Conservation (phyloP, 2,113 vertebrate species). For the Bombycilla garrulus region DNA sequence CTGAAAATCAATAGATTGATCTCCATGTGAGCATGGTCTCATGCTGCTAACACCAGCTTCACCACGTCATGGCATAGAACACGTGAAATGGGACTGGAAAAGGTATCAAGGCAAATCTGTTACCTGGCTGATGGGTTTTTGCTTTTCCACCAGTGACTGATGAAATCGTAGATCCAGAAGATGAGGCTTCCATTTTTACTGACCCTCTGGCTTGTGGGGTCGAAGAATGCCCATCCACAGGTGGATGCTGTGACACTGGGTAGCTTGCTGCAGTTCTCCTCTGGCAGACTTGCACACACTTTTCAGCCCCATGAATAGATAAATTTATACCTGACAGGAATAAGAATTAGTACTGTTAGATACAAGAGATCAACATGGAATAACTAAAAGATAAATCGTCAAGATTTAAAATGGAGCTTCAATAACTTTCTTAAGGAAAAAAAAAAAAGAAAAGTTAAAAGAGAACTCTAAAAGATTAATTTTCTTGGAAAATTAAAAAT, state of each 20-base stretch:
- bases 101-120: neutral
- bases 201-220: constrained; percentile 73
- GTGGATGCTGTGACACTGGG: constrained; percentile 67
- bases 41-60: neutral
- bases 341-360: constrained; percentile 58
- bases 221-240: constrained; percentile 76
- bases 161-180: constrained; percentile 75
- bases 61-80: neutral
- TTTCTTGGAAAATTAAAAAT: neutral
- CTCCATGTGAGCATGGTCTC: neutral
- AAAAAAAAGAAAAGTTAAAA: no score
- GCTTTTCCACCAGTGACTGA: constrained; percentile 73
- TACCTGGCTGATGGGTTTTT: constrained; percentile 80
- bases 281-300: constrained; percentile 75
- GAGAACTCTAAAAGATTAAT: neutral
- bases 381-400: neutral
- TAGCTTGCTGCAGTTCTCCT: constrained; percentile 79
- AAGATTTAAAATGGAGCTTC: neutral
- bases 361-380: neutral
- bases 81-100: neutral
- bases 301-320: constrained; percentile 94
- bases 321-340: constrained; percentile 85
- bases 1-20: neutral
- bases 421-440: neutral
- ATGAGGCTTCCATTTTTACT: constrained; percentile 87